Evolutionary conservation across 2,888 invertebrate genomes (phyloP), one percentile per base, ranked within the genome.

Genomic region (Pterobdella sp.): DNA sequence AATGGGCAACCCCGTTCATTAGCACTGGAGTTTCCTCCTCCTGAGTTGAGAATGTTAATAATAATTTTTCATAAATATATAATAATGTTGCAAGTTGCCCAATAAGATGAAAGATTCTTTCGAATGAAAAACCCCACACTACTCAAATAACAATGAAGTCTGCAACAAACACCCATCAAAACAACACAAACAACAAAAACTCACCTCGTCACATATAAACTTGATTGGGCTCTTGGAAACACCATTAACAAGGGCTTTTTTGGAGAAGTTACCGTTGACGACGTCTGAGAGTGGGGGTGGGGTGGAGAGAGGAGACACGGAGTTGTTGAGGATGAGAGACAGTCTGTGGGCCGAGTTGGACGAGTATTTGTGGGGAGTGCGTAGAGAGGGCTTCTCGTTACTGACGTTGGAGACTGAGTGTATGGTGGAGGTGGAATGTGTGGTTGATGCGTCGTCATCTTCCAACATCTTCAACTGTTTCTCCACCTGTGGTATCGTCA

Each of bases 291-390:
- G 35, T 18, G 60, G 60, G 32, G 71, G 71, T 18, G 71, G 71
- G 26, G 71, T 32, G 34, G 31, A 35, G 63, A 71, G 56, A 14
- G 71, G 71, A 31, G 71, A 71, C 18, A 71, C 37, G 60, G 71
- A 71, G 34, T 63, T 71, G 36, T 56, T 63, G 34, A 71, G 63
- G 60, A 71, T 71, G 35, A 71, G 71, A n/a, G 71, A 71, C 35
- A 71, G 60, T 3, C 71, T 32, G 36, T 52, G 34, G 63, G 71
- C 71, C 18, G 35, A 35, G 71, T 71, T 71, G 36, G 36, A 35
- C 10, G 52, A 56, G 36, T 49, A 63, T 60, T 63, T 60, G 63
- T 60, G 34, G 26, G 14, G 22, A 2, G 56, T 56, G 60, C 3
- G 14, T 26, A 22, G 60, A 56, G 18, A 56, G 49, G 49, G 49